Percentiles rank a stretch among this genome's conserved stretches.
Conservation (phyloP, 2,797 vertebrate genomes). For the Phataginus tetradactyla region DNA sequence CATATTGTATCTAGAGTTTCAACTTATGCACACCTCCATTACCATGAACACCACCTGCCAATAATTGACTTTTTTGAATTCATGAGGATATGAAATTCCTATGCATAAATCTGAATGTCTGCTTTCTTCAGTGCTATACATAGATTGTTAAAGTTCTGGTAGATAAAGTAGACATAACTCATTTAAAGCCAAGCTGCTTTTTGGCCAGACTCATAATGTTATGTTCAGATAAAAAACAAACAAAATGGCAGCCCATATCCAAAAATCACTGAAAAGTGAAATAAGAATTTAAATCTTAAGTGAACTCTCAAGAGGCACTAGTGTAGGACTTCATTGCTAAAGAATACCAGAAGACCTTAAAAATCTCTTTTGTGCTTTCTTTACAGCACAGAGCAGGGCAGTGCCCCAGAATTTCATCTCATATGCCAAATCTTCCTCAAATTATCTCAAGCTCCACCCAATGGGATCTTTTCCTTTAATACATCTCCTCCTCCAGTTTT, state of each 20-base stretch:
- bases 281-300: not conserved
- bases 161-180: not conserved
- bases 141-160: not conserved
- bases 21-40: not conserved
- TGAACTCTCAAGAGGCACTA: not conserved
- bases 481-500: not conserved
- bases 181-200: not conserved
- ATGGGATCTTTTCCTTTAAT: not conserved
- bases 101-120: not conserved
- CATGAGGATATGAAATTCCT: not conserved
- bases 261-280: not conserved
- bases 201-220: not conserved
- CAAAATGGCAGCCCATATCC: not conserved
- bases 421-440: not conserved
- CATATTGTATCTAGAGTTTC: not conserved
- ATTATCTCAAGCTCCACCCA: not conserved
- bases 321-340: not conserved
- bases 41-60: not conserved
- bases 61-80: not conserved
- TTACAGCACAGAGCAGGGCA: not conserved
- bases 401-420: not conserved
- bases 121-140: not conserved
- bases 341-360: not conserved
- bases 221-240: constrained; percentile 34
- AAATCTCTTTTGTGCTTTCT: not conserved